A percentile compares a stretch with the other conserved stretches of the same genome.
Evolutionary conservation across 1,140 invertebrate genomes (phyloP).

Genomic region (Aphelinus certus): DNA sequence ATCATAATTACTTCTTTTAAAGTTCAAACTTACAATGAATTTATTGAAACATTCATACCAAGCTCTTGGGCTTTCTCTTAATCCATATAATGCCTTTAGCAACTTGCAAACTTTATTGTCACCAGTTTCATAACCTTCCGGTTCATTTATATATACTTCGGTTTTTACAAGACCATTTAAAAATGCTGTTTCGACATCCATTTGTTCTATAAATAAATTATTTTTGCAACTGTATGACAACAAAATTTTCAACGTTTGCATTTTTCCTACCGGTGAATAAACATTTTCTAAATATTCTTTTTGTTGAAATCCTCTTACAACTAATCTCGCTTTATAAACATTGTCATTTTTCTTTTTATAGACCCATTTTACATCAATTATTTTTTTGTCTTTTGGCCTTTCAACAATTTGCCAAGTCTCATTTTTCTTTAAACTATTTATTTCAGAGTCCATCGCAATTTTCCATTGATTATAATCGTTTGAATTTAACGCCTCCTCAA

Average conservation of each 20-base stretch:
- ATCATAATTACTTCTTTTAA: slow-evolving; percentile 5
- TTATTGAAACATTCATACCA: slow-evolving; percentile 18
- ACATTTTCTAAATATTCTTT: neutral
- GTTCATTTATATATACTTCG: slow-evolving; percentile 5
- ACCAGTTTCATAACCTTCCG: neutral
- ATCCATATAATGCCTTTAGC: neutral
- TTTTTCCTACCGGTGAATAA: neutral
- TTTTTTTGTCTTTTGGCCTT: neutral
- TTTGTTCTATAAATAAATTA: slow-evolving; percentile 3
- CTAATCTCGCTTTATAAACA: slow-evolving; percentile 4
- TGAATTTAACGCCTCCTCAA: slow-evolving; percentile 5
- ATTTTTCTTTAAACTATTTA: neutral
- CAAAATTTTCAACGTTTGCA: slow-evolving; percentile 8
- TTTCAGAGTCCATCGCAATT: slow-evolving; percentile 2
- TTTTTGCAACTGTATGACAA: slow-evolving; percentile 10
- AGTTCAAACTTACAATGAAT: neutral
- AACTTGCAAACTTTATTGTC: neutral
- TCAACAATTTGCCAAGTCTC: neutral
- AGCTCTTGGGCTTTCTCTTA: slow-evolving; percentile 9
- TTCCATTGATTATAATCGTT: neutral
- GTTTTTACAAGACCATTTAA: neutral
- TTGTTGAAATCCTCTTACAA: slow-evolving; percentile 13
- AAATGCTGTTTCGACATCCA: slow-evolving; percentile 12
- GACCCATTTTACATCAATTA: slow-evolving; percentile 10
- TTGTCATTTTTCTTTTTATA: neutral